A percentile compares a stretch with the other conserved stretches of the same genome.
phyloP scores from a whole-genome alignment of 2,113 vertebrate species.

The Microtus pennsylvanicus region DNA sequence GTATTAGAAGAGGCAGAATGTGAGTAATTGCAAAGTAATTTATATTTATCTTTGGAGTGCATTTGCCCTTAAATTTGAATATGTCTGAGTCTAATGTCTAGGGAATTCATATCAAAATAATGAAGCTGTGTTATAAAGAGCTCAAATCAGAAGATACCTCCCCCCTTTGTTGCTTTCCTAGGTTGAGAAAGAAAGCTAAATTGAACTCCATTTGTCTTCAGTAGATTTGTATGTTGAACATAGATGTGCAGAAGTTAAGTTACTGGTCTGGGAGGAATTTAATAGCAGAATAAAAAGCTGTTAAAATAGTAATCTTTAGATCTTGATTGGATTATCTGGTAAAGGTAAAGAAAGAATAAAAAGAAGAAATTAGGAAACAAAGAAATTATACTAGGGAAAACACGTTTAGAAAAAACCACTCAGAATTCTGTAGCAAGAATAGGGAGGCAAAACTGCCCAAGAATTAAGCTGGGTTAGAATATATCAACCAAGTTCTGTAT shows the following conservation, averaged over 20 bases:
- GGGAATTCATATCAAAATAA: conserved; percentile 72
- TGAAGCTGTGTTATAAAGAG: conserved; percentile 53
- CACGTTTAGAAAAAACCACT: not conserved
- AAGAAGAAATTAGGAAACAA: not conserved
- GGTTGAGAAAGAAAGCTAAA: conserved; percentile 54
- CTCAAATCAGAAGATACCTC: conserved; percentile 11
- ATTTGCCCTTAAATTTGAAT: conserved; percentile 67
- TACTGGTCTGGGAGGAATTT: conserved; percentile 41
- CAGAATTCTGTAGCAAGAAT: conserved; percentile 22
- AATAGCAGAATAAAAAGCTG: conserved; percentile 46
- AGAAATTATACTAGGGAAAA: not conserved
- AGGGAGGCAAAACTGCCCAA: not conserved
- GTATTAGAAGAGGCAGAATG: conserved; percentile 29
- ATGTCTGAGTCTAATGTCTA: conserved; percentile 46
- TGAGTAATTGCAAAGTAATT: conserved; percentile 66
- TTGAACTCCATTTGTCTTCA: conserved; percentile 17
- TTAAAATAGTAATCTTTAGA: conserved; percentile 50
- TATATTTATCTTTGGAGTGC: conserved; percentile 65
- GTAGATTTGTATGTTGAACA: conserved; percentile 47
- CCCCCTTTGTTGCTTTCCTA: not conserved
- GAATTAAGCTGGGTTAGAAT: not conserved
- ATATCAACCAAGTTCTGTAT: not conserved
- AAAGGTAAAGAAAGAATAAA: conserved; percentile 12
- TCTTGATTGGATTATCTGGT: conserved; percentile 25
- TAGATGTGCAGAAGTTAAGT: conserved; percentile 45